Percentiles rank a stretch among this genome's conserved stretches.
Evolutionary conservation across 2,113 vertebrate genomes (phyloP).

Genomic region (Muntiacus muntjak): DNA sequence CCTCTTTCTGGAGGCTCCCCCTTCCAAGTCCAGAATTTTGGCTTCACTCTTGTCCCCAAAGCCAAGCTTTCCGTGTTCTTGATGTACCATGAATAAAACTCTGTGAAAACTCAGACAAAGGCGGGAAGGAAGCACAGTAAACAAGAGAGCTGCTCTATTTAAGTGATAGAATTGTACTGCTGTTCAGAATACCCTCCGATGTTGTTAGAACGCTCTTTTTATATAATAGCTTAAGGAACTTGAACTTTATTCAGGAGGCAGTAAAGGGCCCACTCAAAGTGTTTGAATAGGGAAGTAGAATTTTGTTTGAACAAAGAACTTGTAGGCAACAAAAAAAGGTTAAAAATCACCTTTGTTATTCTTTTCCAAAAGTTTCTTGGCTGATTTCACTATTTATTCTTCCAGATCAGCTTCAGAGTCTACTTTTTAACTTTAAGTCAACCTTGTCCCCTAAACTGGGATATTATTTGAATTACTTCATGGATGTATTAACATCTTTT

Average conservation of each 20-base stretch:
- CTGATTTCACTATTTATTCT: not conserved
- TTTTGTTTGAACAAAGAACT: not conserved
- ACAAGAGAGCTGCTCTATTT: not conserved
- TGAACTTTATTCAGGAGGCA: not conserved
- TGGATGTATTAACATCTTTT: not conserved
- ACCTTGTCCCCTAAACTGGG: no score
- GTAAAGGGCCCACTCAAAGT: not conserved
- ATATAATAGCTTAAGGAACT: not conserved
- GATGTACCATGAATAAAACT: rapidly evolving
- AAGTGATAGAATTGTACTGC: rapidly evolving
- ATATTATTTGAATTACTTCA: not conserved
- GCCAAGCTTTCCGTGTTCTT: rapidly evolving
- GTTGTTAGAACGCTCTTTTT: not conserved
- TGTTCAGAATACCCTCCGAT: no score
- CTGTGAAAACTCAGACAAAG: rapidly evolving
- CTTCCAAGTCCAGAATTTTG: not conserved
- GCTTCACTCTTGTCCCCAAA: not conserved
- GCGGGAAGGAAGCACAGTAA: not conserved
- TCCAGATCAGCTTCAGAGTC: not conserved
- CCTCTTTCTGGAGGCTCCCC: not conserved
- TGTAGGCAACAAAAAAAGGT: not conserved
- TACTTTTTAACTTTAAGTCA: not conserved
- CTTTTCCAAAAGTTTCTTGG: not conserved
- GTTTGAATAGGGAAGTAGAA: not conserved
- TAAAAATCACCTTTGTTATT: not conserved